Evolutionary conservation across 2,113 vertebrate species (phyloP).

Genomic region (Anseranas semipalmata): DNA sequence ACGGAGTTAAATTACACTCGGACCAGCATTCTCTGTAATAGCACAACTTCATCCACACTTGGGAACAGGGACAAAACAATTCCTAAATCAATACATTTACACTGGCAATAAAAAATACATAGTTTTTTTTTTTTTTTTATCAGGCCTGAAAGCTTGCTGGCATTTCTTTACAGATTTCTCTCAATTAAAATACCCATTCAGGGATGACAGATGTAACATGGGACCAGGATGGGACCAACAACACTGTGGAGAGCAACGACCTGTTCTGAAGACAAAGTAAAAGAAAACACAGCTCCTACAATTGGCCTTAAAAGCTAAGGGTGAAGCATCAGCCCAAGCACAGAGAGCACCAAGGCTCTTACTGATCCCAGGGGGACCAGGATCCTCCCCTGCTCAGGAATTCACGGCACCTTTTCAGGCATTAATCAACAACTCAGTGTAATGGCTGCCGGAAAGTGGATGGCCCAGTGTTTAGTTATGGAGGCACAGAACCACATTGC

Average conservation of each 20-base stretch:
- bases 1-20: neutral
- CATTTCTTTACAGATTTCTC: neutral
- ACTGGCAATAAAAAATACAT: neutral
- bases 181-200: neutral
- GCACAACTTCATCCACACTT: neutral
- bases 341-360: neutral
- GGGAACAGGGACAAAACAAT: neutral
- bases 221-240: neutral
- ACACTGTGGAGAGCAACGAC: neutral
- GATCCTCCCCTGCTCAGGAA: neutral
- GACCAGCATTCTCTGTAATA: neutral
- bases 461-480: neutral
- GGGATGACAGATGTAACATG: neutral
- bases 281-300: neutral
- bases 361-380: neutral
- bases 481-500: neutral
- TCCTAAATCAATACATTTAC: neutral
- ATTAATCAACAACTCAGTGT: neutral
- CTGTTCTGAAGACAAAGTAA: neutral
- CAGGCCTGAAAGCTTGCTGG: neutral
- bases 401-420: neutral
- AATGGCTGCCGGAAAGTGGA: neutral
- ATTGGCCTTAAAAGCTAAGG: neutral
- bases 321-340: neutral
- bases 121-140: neutral